A percentile compares a stretch with the other conserved stretches of the same genome.
These are phyloP conservation scores for Drosophila arizonae DNA, from an alignment of 1,140 invertebrate species.

Conservation along the genomic window DNA sequence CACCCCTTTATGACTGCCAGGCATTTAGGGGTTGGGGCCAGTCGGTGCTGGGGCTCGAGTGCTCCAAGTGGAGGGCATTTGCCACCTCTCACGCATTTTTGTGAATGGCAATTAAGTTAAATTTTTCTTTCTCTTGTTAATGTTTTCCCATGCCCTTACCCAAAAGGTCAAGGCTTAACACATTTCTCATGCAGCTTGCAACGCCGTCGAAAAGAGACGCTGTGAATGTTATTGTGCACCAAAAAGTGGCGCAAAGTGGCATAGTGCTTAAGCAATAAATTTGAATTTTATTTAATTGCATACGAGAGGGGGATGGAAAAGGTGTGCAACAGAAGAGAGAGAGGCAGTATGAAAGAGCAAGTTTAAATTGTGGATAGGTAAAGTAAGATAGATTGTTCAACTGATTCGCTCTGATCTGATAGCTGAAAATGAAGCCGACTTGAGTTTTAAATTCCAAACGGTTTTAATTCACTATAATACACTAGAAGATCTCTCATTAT, in stretches of 20 bases:
- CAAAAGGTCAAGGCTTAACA: neutral
- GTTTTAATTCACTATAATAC: too few species aligned
- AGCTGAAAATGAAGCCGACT: too few species aligned
- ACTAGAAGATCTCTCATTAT: too few species aligned
- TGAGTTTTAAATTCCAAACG: too few species aligned
- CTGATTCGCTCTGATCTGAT: too few species aligned
- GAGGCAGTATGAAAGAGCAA: too few species aligned
- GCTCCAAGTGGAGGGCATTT: conserved; percentile 5
- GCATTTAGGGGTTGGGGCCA: neutral
- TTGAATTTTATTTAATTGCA: neutral
- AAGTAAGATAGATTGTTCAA: too few species aligned
- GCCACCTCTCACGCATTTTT: conserved; percentile 47
- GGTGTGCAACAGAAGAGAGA: too few species aligned
- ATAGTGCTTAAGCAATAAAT: neutral
- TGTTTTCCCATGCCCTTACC: conserved; percentile 46
- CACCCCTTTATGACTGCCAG: conserved; percentile 58
- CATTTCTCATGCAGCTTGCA: conserved; percentile 40
- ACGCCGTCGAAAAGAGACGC: neutral
- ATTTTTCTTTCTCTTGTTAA: conserved; percentile 77
- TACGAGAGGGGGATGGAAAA: neutral
- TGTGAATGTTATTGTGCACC: neutral
- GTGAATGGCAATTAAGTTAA: conserved; percentile 75
- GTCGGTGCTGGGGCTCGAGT: neutral
- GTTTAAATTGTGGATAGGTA: too few species aligned
- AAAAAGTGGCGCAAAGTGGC: too few species aligned